Base-by-base conservation (phyloP, 1,140 invertebrate species). In the Drosophila ficusphila region DNA sequence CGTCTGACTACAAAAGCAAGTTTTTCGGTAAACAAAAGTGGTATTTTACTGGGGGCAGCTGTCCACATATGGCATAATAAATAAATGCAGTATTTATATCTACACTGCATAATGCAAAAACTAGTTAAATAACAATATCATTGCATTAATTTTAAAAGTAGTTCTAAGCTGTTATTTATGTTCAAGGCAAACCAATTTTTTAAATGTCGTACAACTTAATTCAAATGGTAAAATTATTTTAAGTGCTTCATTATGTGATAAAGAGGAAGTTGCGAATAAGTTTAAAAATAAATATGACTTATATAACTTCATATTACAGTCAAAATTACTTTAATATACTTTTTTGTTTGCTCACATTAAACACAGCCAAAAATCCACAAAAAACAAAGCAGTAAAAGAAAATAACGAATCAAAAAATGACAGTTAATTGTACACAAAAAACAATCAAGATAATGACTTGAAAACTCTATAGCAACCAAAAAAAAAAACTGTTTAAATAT, bases 361-460 rank as follows among this genome's bases (percentile, higher is more conserved):
- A 19, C n/a, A 11, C n/a, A 6, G 38, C 46, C 29, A 48, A 11
- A 60, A 44, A 39, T 11, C 6, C 27, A 16, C 21, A 56, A 29
- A 53, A 62, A 57, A 72, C 38, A 44, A 52, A 34, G 16, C 7
- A 49, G 44, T 2, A 54, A 42, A 47, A 51, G 39, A 60, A 72
- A 71, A 71, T 49, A 69, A 38, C 49, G 23, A 53, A 38, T 75
- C 19, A 12, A 31, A 68, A 75, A 71, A 78, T 72, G 56, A 68
- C 76, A 79, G 75, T 85, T 85, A 83, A 83, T 79, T 83, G 74
- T 79, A 67, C 52, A 68, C 64, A 70, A 74, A 76, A 76, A 82
- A 52, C 48, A 65, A 83, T 76, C 79, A 85, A 85, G 79, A 75
- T 79, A 83, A 83, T 83, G 46, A 29, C 60, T 52, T 57, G 57